These are phyloP conservation scores for Euproctis similis DNA, from an alignment of 2,888 invertebrate genomes.

Conservation along the genomic window DNA sequence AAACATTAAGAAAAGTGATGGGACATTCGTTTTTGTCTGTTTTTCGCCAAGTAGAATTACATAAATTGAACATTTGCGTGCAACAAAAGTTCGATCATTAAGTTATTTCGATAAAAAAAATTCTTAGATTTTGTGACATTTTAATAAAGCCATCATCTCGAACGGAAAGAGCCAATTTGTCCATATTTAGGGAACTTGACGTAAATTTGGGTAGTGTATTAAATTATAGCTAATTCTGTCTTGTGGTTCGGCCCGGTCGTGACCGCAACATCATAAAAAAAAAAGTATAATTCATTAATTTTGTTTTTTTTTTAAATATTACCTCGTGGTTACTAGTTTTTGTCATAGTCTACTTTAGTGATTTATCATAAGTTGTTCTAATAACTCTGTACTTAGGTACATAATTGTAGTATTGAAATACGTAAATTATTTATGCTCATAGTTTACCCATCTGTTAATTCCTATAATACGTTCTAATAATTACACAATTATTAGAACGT, in stretches of 20 bases:
- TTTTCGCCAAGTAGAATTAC: conserved; percentile 5
- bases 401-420: too few species aligned
- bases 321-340: too few species aligned
- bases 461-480: too few species aligned
- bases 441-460: too few species aligned
- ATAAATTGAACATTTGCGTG: conserved; percentile 21
- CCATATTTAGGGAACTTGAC: conserved; percentile 8
- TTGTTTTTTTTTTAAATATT: conserved; percentile 16
- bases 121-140: conserved; percentile 13
- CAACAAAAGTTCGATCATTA: conserved; percentile 10
- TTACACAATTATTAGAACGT: too few species aligned
- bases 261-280: conserved; percentile 32
- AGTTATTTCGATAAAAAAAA: conserved; percentile 16
- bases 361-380: too few species aligned
- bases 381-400: too few species aligned
- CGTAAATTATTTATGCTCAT: too few species aligned
- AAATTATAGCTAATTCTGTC: conserved; percentile 7
- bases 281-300: conserved; percentile 16
- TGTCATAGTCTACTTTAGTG: too few species aligned
- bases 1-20: not conserved
- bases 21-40: conserved; percentile 6
- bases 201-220: conserved; percentile 27
- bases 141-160: conserved; percentile 42
- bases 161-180: conserved; percentile 17
- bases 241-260: conserved; percentile 12